Evolutionary conservation across 2,888 invertebrate species (phyloP), one percentile per base, ranked within the genome.

Genomic region (Drosophila multiciliata): DNA sequence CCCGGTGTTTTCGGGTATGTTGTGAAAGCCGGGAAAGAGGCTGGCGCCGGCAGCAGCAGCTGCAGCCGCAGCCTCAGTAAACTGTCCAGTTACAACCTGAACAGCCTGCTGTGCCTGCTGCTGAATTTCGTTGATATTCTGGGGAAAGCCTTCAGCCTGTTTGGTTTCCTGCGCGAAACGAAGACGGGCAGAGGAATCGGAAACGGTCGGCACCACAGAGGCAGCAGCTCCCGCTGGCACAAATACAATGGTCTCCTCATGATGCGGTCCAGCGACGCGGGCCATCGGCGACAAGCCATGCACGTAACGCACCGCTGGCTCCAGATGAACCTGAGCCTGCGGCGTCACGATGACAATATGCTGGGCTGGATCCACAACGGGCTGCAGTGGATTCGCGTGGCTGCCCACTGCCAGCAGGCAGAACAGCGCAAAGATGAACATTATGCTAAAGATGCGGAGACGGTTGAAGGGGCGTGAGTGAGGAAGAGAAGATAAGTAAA

Each of bases 331-430:
- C 79, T 93, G 93, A 0, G 93, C 92, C 71, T 93, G 92, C 8
- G 93, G 93, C 23, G 92, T 93, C 23, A 93, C 90, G 69, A 93
- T 92, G 40, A 93, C 86, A 71, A 92, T 91, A 57, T 92, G 93
- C 75, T 91, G 90, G 48, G 85, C 80, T 33, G 87, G 76, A 72
- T 82, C 82, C 52, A 80, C 80, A 20, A 77, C 80, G 6, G 85
- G 65, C 60, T 83, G 83, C 53, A 90, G 33, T 15, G 91, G 91
- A 62, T 80, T 75, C 83, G 91, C 75, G 53, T 78, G 87, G 68
- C 82, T 66, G 70, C 80, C 87, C 85, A 90, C 75, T 57, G 82
- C 80, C 77, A 90, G 67, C 67, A 90, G 69, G 78, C 88, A 90
- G 73, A 92, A 70, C 66, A 91, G 62, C 57, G 90, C 75, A 63